Percentiles rank a stretch among this genome's conserved stretches.
Evolutionary conservation across 2,113 vertebrate genomes (phyloP).

Genomic region (Conger conger): DNA sequence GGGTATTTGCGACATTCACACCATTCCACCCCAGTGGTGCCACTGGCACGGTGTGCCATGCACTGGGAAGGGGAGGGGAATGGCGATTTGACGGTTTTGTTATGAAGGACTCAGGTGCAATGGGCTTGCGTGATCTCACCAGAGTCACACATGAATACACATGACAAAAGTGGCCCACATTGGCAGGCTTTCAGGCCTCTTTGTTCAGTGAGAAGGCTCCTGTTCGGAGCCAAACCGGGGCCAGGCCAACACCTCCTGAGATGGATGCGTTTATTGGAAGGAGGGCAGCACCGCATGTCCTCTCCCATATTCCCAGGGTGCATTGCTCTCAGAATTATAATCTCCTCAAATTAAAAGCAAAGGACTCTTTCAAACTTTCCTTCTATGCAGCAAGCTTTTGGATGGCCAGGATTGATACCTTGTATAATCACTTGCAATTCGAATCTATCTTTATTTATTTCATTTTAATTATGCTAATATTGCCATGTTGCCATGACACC

Average conservation of each 20-base stretch:
- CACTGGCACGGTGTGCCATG: not conserved
- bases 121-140: constrained; percentile 35
- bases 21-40: not conserved
- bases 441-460: constrained; percentile 17
- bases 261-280: constrained; percentile 15
- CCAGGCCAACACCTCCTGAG: constrained; percentile 32
- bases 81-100: not conserved
- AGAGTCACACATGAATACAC: constrained; percentile 47
- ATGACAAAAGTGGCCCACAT: constrained; percentile 44
- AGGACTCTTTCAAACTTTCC: not conserved
- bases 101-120: constrained; percentile 47
- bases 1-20: not conserved
- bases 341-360: not conserved
- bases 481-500: constrained; percentile 25
- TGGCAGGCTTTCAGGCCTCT: constrained; percentile 37
- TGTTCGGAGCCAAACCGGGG: constrained; percentile 21
- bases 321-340: not conserved
- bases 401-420: not conserved
- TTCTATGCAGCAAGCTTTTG: not conserved
- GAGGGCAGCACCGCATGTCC: not conserved
- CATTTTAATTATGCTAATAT: not conserved
- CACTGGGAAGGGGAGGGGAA: not conserved
- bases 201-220: constrained; percentile 35
- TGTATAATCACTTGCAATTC: constrained; percentile 7
- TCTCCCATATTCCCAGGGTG: constrained; percentile 3